These are phyloP conservation scores for Lacanobia wlatinum DNA, from an alignment of 2,888 invertebrate species.

Conservation along the genomic window DNA sequence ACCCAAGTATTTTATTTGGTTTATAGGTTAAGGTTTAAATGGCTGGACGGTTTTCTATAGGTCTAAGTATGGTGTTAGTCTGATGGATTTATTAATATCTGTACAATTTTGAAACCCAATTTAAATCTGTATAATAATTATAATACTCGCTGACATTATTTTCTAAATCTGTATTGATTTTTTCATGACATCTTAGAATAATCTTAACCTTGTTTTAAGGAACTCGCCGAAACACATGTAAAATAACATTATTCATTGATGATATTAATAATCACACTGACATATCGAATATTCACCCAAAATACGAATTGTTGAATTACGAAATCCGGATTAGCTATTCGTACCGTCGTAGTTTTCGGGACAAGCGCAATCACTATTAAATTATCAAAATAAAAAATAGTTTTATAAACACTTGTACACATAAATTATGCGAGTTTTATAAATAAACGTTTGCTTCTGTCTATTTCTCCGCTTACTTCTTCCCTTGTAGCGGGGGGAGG, in stretches of 20 bases:
- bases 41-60: not conserved
- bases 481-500: too few species aligned
- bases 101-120: too few species aligned
- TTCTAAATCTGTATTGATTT: not conserved
- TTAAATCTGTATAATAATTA: not conserved
- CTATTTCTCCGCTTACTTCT: not conserved
- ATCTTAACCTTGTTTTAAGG: not conserved
- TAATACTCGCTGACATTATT: constrained; percentile 14
- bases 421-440: constrained; percentile 18
- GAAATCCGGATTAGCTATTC: constrained; percentile 40
- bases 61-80: not conserved
- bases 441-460: too few species aligned
- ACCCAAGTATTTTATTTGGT: not conserved
- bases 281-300: constrained; percentile 40
- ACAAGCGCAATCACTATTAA: constrained; percentile 16
- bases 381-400: constrained; percentile 18
- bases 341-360: constrained; percentile 18
- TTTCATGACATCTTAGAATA: constrained; percentile 6
- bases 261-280: constrained; percentile 17
- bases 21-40: not conserved
- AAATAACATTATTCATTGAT: constrained; percentile 30
- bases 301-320: constrained; percentile 32
- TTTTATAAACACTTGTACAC: constrained; percentile 36
- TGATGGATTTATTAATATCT: not conserved
- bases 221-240: constrained; percentile 6